These are phyloP conservation scores for Halcyon chelicuti DNA, from an alignment of 2,797 vertebrate genomes.

Conservation along the genomic window DNA sequence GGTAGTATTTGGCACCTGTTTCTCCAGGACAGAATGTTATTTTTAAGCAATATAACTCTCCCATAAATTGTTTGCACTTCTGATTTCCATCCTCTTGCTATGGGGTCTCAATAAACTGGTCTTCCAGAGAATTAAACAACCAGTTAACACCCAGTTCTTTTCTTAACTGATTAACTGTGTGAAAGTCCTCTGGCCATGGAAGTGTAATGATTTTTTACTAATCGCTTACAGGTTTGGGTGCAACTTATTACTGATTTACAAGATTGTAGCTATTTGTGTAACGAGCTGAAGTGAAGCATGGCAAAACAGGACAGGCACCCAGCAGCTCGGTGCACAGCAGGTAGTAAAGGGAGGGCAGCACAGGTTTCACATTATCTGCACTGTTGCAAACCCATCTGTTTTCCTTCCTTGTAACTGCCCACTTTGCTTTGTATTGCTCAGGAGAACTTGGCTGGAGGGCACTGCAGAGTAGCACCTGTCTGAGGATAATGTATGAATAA, in stretches of 20 bases:
- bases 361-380: not conserved
- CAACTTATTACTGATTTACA: conserved; percentile 70
- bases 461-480: not conserved
- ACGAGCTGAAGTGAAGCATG: not conserved
- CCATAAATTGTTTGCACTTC: not conserved
- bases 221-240: conserved; percentile 42
- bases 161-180: conserved; percentile 62
- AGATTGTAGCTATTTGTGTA: not conserved
- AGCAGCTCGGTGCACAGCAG: accelerated
- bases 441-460: not conserved
- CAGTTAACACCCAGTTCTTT: conserved; percentile 1
- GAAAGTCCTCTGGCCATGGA: conserved; percentile 57
- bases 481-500: not conserved
- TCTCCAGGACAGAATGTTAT: not conserved
- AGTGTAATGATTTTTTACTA: conserved; percentile 37
- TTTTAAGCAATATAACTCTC: not conserved
- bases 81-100: not conserved
- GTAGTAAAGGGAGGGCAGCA: not conserved
- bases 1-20: not conserved
- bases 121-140: conserved; percentile 9
- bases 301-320: not conserved
- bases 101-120: not conserved
- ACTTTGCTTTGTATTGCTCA: not conserved
- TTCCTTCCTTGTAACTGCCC: not conserved
- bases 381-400: not conserved